Conservation (phyloP, 2,113 vertebrate species). For the Myiozetetes cayanensis region DNA sequence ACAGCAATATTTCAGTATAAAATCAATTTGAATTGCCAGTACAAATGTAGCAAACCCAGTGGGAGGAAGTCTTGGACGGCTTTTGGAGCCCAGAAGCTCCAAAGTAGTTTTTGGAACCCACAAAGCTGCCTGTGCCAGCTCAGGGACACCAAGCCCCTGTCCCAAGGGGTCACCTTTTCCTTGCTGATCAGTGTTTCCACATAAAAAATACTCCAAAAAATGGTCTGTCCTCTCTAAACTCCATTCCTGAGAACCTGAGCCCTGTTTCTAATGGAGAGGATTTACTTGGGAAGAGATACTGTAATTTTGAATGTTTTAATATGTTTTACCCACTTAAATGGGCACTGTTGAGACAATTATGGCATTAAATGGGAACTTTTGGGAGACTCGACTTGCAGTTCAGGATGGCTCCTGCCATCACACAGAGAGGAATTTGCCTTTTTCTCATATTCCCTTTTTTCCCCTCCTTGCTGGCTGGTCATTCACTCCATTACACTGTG, state of each 20-base stretch:
- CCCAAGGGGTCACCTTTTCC: accelerated
- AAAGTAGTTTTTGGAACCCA: neutral
- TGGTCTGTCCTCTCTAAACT: accelerated
- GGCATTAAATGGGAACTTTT: neutral
- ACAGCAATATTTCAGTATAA: neutral
- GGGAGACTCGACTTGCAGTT: neutral
- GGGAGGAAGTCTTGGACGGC: neutral
- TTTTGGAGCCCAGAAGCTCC: neutral
- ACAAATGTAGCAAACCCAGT: neutral
- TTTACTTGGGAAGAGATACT: neutral
- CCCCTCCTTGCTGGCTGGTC: neutral
- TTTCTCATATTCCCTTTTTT: neutral
- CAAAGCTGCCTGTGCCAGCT: neutral
- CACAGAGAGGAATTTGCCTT: neutral
- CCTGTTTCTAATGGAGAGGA: neutral
- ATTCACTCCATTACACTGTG: conserved; percentile 25
- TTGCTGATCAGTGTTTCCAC: neutral
- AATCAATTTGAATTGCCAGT: neutral
- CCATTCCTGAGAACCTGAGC: neutral
- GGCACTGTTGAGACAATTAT: neutral
- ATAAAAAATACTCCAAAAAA: neutral
- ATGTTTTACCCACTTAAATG: neutral
- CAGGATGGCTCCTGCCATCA: neutral
- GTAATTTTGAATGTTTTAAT: neutral
- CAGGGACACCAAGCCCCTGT: neutral